Base-by-base conservation (phyloP, 1,140 invertebrate genomes). In the Antheraea pernyi region DNA sequence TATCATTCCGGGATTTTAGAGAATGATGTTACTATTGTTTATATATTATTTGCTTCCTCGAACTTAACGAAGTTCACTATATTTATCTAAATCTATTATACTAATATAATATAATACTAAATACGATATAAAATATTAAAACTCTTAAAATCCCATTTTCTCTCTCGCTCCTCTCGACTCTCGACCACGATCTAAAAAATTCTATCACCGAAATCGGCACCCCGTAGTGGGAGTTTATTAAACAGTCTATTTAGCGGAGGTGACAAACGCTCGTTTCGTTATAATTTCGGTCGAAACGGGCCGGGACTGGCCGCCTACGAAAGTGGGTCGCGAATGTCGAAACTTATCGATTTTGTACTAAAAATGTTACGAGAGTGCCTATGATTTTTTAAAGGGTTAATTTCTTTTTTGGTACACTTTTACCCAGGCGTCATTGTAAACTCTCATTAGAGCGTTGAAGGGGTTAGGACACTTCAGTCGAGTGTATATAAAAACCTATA, bases 261-360 rank as follows among this genome's bases (percentile, higher is more conserved):
- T 77, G 77, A 80, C 69, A 61, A 69, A 74, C 65, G 74, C 75
- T 73, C 71, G 70, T 70, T 81, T 76, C 73, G 79, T 81, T 82
- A 79, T 81, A 81, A 80, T 84, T 82, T 84, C 78, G 79, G 80
- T 73, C 76, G 66, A 18, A 65, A 64, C 30, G 48, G 60, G 37
- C 19, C 30, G 46, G 42, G 13, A 64, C 58, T 62, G 64, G 67
- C 60, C 66, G 19, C 36, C 62, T 53, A 65, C 63, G 64, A 63
- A 72, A 68, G 37, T 72, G 67, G 67, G 67, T 65, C 62, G 67
- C 69, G 19, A 65, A 72, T 48, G 46, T 66, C 67, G 36, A 64
- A 69, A 72, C 65, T 64, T 72, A 72, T 72, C 67, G 71, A 72
- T 72, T 69, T 66, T 65, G 13, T 69, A 65, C 53, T 68, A 69